phyloP scores from a whole-genome alignment of 2,888 invertebrate genomes.

The Glomeris marginata region DNA sequence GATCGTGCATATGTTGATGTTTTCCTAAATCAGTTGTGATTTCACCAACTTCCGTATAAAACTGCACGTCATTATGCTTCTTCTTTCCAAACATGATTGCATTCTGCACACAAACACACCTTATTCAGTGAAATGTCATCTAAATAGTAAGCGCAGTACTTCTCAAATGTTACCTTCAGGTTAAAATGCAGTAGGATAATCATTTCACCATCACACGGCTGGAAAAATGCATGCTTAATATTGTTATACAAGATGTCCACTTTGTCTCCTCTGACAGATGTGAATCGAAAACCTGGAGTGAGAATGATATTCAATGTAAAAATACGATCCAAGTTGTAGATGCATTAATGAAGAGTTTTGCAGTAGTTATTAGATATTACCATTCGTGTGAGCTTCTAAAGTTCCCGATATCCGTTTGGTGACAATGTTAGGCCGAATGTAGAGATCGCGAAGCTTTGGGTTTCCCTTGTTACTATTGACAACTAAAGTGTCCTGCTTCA shows the following conservation, averaged over 20 bases:
- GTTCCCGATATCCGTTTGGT: constrained; percentile 71
- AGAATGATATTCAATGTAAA: constrained; percentile 2
- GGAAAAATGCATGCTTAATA: constrained; percentile 98
- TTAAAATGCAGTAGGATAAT: constrained; percentile 98
- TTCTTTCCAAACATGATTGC: constrained; percentile 99
- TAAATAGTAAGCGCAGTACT: not conserved
- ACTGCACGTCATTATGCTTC: constrained; percentile 97
- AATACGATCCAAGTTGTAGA: not conserved
- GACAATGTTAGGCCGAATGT: constrained; percentile 97
- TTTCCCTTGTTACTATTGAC: constrained; percentile 92
- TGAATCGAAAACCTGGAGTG: constrained; percentile 52
- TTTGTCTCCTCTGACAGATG: constrained; percentile 98
- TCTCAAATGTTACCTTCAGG: constrained; percentile 47
- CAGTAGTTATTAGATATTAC: constrained; percentile 29
- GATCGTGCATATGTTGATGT: constrained; percentile 99
- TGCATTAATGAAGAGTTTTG: not conserved
- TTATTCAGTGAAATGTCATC: not conserved
- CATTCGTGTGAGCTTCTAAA: constrained; percentile 90
- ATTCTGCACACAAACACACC: constrained; percentile 42
- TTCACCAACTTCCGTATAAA: constrained; percentile 99
- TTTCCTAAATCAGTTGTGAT: constrained; percentile 98
- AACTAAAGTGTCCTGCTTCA: constrained; percentile 92
- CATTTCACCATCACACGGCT: constrained; percentile 99
- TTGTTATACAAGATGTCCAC: constrained; percentile 99
- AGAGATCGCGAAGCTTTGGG: constrained; percentile 92